Evolutionary conservation across 2,888 invertebrate species (phyloP).

Genomic region (Caenorhabditis doughertyi): DNA sequence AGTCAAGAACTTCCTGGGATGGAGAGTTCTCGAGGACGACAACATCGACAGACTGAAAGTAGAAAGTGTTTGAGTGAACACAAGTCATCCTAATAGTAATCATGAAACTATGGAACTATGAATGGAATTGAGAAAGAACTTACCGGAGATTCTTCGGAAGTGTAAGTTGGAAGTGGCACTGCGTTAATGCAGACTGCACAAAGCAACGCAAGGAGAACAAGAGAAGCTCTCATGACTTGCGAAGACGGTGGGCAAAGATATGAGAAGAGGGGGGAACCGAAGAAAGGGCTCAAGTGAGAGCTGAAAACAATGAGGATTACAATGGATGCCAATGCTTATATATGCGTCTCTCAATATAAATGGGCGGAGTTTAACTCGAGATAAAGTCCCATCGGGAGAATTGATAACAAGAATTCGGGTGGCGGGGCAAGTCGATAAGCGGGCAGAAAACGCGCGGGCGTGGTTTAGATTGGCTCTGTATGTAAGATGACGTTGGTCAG

Average conservation of each 20-base stretch:
- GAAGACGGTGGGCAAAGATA: neutral
- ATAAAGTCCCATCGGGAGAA: constrained; percentile 22
- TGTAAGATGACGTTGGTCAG: constrained; percentile 49
- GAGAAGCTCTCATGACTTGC: constrained; percentile 32
- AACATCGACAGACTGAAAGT: constrained; percentile 46
- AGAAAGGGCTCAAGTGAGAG: constrained; percentile 44
- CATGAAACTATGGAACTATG: neutral
- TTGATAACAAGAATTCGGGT: constrained; percentile 40
- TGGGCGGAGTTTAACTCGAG: constrained; percentile 34
- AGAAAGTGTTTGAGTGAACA: neutral
- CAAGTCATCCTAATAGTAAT: neutral
- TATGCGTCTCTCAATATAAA: constrained; percentile 12
- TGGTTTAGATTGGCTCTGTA: constrained; percentile 34
- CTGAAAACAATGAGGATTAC: constrained; percentile 53
- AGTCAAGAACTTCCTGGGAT: constrained; percentile 4
- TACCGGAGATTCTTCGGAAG: constrained; percentile 36
- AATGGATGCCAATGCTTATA: constrained; percentile 19
- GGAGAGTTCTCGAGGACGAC: constrained; percentile 32
- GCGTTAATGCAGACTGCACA: constrained; percentile 9
- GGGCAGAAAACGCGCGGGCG: constrained; percentile 30
- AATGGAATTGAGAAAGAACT: neutral
- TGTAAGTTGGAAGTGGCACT: constrained; percentile 25
- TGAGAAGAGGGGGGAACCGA: constrained; percentile 21
- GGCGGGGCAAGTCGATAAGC: neutral
- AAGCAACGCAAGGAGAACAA: constrained; percentile 28